A percentile compares a stretch with the other conserved stretches of the same genome.
Evolutionary conservation across 2,797 vertebrate genomes (phyloP).

Genomic region (Anomalospiza imberbis): DNA sequence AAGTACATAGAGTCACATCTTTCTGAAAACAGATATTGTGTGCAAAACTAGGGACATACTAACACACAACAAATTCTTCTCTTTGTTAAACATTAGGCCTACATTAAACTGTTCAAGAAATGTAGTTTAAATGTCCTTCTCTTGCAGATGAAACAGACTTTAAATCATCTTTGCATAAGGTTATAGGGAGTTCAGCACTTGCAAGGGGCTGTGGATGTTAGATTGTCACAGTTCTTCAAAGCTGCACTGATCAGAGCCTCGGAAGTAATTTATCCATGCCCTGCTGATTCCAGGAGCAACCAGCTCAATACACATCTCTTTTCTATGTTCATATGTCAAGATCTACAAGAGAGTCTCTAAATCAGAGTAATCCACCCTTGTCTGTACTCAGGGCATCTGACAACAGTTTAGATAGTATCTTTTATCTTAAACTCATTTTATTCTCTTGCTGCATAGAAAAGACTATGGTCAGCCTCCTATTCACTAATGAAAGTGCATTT

Average conservation of each 20-base stretch:
- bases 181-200: not conserved
- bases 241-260: not conserved
- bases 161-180: not conserved
- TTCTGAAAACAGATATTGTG: not conserved
- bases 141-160: not conserved
- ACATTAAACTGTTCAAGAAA: not conserved
- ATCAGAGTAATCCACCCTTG: not conserved
- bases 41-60: not conserved
- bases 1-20: not conserved
- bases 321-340: not conserved
- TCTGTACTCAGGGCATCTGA: not conserved
- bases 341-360: not conserved
- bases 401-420: not conserved
- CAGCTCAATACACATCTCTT: not conserved
- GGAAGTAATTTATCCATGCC: not conserved
- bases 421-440: not conserved
- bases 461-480: not conserved
- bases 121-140: not conserved
- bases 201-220: not conserved
- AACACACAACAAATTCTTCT: not conserved
- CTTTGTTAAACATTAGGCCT: not conserved
- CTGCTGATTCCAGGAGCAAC: not conserved
- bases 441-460: not conserved
- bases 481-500: not conserved
- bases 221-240: not conserved